A percentile compares a stretch with the other conserved stretches of the same genome.
Conservation (phyloP, 2,888 invertebrate species). For the Pediacus dermestoides region DNA sequence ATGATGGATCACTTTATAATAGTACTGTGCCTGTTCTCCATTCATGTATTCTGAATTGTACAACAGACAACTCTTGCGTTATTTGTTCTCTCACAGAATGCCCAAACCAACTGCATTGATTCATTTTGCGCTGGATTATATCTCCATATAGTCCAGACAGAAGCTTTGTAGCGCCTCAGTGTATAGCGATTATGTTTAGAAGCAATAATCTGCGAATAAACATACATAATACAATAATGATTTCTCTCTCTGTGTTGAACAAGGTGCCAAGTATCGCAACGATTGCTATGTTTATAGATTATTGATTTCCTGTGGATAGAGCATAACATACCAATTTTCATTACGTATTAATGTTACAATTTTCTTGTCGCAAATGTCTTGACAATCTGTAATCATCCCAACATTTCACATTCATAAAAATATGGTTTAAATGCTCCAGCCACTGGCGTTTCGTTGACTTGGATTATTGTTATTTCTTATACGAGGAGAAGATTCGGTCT, state of each 20-base stretch:
- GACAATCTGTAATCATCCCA: too few species aligned
- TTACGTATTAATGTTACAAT: too few species aligned
- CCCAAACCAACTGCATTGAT: conserved; percentile 7
- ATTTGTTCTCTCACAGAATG: conserved; percentile 18
- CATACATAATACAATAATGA: conserved; percentile 25
- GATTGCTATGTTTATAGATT: too few species aligned
- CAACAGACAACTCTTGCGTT: conserved; percentile 14
- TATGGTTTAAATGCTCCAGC: too few species aligned
- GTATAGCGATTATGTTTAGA: conserved; percentile 40
- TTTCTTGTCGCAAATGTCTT: too few species aligned
- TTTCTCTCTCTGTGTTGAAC: conserved; percentile 24
- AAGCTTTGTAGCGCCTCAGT: conserved; percentile 39
- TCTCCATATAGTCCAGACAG: conserved; percentile 24
- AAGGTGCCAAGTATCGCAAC: conserved; percentile 33
- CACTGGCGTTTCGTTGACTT: too few species aligned
- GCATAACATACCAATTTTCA: too few species aligned
- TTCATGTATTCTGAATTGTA: conserved; percentile 6
- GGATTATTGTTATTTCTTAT: too few species aligned
- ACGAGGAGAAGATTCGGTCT: too few species aligned
- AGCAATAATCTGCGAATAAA: conserved; percentile 35
- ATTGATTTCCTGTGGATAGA: too few species aligned
- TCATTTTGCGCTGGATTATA: conserved; percentile 13
- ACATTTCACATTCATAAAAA: too few species aligned
- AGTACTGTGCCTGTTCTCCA: conserved; percentile 22
- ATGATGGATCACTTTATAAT: conserved; percentile 14